Percentiles rank a stretch among this genome's conserved stretches.
Conservation (phyloP, 2,797 vertebrate species). For the Oreochromis grahami region DNA sequence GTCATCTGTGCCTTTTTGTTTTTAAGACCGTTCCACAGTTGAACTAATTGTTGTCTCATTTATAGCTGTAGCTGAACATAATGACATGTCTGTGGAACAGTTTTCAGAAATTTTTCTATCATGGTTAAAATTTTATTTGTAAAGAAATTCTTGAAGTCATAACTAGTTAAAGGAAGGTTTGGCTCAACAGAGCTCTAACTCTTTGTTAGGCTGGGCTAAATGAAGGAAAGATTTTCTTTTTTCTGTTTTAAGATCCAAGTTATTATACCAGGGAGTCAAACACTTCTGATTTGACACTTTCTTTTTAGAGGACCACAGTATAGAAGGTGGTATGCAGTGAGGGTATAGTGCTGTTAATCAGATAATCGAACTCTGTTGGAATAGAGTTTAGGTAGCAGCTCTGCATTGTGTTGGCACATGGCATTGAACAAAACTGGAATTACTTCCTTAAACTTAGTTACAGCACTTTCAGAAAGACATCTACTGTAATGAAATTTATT, state of each 20-base stretch:
- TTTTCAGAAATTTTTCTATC: not conserved
- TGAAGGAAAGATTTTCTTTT: not conserved
- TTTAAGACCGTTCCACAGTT: not conserved
- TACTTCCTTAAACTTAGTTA: not conserved
- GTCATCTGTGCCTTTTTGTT: not conserved
- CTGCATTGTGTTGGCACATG: not conserved
- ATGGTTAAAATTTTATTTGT: not conserved
- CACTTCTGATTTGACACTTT: not conserved
- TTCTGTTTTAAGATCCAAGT: not conserved
- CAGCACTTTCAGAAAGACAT: not conserved
- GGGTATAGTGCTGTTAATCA: not conserved
- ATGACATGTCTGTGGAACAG: not conserved
- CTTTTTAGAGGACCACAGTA: not conserved
- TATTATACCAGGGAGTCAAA: not conserved
- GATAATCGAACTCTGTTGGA: not conserved
- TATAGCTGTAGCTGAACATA: not conserved
- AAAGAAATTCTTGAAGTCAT: not conserved
- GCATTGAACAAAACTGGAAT: not conserved
- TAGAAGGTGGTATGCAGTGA: not conserved
- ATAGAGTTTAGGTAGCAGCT: not conserved
- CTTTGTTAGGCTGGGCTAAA: not conserved
- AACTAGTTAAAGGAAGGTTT: not conserved
- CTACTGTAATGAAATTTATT: not conserved
- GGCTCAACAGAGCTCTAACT: not conserved
- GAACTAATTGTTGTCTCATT: not conserved